These are phyloP conservation scores for Mesorhabditis sp. DNA, from an alignment of 2,888 invertebrate genomes.

Conservation along the genomic window DNA sequence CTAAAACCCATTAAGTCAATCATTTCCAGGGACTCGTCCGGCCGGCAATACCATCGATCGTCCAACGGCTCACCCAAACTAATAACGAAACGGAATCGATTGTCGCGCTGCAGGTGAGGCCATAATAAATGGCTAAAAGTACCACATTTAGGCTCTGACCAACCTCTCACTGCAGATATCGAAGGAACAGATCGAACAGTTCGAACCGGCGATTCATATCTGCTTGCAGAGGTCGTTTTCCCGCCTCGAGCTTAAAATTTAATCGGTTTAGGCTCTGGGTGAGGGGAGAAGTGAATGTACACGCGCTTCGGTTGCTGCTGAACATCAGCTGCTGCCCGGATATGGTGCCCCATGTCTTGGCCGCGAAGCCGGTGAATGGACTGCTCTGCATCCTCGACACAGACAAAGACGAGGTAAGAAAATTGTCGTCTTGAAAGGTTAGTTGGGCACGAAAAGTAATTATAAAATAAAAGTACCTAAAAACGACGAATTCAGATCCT, in stretches of 20 bases:
- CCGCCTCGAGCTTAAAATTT: background rate
- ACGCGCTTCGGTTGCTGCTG: slow-evolving; percentile 65
- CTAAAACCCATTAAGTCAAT: no score
- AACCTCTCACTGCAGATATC: slow-evolving; percentile 47
- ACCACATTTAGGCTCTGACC: slow-evolving; percentile 33
- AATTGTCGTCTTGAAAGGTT: background rate
- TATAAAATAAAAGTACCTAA: background rate
- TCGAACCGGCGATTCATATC: background rate
- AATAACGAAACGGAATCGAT: slow-evolving; percentile 49
- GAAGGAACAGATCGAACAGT: slow-evolving; percentile 26
- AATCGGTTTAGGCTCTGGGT: slow-evolving; percentile 34
- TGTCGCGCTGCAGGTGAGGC: slow-evolving; percentile 41
- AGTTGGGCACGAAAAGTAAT: background rate
- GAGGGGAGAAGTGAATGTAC: slow-evolving; percentile 47
- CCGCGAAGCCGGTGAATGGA: slow-evolving; percentile 61
- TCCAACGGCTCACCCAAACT: slow-evolving; percentile 31
- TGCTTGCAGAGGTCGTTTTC: background rate
- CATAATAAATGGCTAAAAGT: background rate
- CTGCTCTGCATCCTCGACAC: slow-evolving; percentile 46
- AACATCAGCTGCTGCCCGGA: slow-evolving; percentile 67
- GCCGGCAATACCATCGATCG: slow-evolving; percentile 31
- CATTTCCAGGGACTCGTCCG: slow-evolving; percentile 27
- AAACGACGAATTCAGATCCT: slow-evolving; percentile 16
- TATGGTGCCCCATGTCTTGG: slow-evolving; percentile 66
- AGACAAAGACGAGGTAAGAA: slow-evolving; percentile 44